These are phyloP conservation scores for Propsilocerus akamusi DNA, from an alignment of 1,140 invertebrate genomes.

Conservation along the genomic window DNA sequence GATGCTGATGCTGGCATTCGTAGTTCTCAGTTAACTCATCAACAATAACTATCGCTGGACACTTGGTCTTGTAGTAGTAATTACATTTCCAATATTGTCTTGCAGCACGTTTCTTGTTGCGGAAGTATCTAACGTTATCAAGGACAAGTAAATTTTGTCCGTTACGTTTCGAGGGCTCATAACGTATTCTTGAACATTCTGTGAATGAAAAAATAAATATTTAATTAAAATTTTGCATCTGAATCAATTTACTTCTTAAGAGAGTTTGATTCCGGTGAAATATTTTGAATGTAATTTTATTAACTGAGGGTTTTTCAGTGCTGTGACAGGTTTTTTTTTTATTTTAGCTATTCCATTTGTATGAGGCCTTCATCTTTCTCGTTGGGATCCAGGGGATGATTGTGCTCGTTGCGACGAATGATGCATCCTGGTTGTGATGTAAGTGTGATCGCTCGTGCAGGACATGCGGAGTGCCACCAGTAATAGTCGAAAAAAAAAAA, in stretches of 20 bases:
- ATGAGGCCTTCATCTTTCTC: too few relatives aligned
- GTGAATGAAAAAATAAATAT: not conserved
- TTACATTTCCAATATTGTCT: slow-evolving; percentile 24
- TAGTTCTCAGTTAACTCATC: slow-evolving; percentile 19
- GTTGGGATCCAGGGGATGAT: slow-evolving; percentile 14
- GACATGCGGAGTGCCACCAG: slow-evolving; percentile 21
- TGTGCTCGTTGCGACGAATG: slow-evolving; percentile 16
- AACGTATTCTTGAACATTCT: not conserved
- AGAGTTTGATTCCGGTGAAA: too few relatives aligned
- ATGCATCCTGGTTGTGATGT: slow-evolving; percentile 11
- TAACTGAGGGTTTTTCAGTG: too few relatives aligned
- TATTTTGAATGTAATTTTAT: too few relatives aligned
- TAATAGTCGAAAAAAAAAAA: slow-evolving; percentile 17
- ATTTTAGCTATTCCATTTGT: too few relatives aligned
- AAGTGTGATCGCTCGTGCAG: slow-evolving; percentile 18
- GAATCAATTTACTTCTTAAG: too few relatives aligned
- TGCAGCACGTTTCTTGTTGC: slow-evolving; percentile 21
- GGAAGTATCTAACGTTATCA: slow-evolving; percentile 23
- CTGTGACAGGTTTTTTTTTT: too few relatives aligned
- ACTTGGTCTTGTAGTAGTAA: slow-evolving; percentile 22
- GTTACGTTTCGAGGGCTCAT: slow-evolving; percentile 22
- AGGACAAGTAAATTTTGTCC: slow-evolving; percentile 22
- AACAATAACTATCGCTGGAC: slow-evolving; percentile 22
- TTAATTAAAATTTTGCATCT: too few relatives aligned
- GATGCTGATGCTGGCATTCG: slow-evolving; percentile 19